These are phyloP conservation scores for Protobothrops flavoviridis DNA, from an alignment of 2,113 vertebrate species.

Conservation along the genomic window DNA sequence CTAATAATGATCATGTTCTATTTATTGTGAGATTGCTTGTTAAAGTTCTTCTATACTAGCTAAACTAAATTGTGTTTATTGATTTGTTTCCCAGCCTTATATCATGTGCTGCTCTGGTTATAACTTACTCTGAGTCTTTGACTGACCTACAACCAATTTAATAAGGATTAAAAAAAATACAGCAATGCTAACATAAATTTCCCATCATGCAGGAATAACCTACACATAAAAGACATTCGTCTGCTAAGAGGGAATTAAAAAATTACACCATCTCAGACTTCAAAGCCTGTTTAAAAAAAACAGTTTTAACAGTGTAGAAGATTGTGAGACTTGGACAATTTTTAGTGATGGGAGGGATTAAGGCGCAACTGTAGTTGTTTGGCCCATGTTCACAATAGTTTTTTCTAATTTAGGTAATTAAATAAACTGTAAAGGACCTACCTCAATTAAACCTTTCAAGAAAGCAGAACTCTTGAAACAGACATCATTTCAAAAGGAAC, in stretches of 20 bases:
- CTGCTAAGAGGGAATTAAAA: neutral
- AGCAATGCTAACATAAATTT: neutral
- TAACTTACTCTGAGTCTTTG: neutral
- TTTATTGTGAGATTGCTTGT: neutral
- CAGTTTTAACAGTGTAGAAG: neutral
- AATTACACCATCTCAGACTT: neutral
- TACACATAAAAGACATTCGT: neutral
- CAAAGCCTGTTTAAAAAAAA: neutral
- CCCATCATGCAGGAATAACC: neutral
- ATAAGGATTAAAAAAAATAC: neutral
- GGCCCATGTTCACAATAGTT: neutral
- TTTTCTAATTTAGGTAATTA: neutral
- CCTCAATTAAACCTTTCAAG: too few relatives aligned
- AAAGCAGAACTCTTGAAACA: too few relatives aligned
- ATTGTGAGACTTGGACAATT: neutral
- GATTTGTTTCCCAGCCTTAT: neutral
- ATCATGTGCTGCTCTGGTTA: neutral
- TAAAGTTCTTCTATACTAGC: neutral
- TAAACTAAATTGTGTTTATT: neutral
- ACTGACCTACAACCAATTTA: neutral
- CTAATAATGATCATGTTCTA: neutral
- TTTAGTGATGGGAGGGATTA: neutral
- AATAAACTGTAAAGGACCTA: too few relatives aligned
- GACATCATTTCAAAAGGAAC: too few relatives aligned
- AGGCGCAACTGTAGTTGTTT: neutral